Evolutionary conservation across 2,797 vertebrate genomes (phyloP).

Genomic region (Schizopygopsis pylzovi): DNA sequence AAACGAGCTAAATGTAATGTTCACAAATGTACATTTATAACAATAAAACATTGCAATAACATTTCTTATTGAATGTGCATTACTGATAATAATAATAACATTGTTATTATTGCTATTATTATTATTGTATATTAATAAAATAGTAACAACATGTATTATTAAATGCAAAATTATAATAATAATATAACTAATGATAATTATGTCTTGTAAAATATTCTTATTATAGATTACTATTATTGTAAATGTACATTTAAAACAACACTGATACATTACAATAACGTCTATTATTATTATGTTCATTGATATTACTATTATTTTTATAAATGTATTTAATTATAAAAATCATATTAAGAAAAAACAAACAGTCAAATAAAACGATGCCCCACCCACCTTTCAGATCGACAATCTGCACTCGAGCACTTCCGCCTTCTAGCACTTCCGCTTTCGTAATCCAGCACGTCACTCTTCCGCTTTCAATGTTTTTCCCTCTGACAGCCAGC

Average conservation of each 20-base stretch:
- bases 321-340: neutral
- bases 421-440: slow-evolving; percentile 54
- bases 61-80: neutral
- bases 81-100: neutral
- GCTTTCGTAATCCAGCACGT: slow-evolving; percentile 25
- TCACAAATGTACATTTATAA: too few relatives aligned
- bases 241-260: neutral
- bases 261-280: neutral
- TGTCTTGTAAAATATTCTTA: neutral
- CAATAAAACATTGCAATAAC: neutral
- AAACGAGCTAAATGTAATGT: too few relatives aligned
- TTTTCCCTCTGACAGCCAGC: slow-evolving; percentile 19
- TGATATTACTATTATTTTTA: neutral
- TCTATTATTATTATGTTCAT: neutral
- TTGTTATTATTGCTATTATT: neutral
- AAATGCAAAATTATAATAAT: neutral
- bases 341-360: neutral
- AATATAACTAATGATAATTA: neutral
- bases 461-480: slow-evolving; percentile 52
- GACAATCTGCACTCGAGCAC: slow-evolving; percentile 46
- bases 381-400: slow-evolving; percentile 60
- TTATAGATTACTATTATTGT: neutral
- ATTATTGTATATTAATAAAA: neutral
- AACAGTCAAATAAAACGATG: neutral
- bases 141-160: neutral